These are phyloP conservation scores for Phenganax stokvisi DNA, from an alignment of 92 coral and sea anemone species.

Conservation along the genomic window DNA sequence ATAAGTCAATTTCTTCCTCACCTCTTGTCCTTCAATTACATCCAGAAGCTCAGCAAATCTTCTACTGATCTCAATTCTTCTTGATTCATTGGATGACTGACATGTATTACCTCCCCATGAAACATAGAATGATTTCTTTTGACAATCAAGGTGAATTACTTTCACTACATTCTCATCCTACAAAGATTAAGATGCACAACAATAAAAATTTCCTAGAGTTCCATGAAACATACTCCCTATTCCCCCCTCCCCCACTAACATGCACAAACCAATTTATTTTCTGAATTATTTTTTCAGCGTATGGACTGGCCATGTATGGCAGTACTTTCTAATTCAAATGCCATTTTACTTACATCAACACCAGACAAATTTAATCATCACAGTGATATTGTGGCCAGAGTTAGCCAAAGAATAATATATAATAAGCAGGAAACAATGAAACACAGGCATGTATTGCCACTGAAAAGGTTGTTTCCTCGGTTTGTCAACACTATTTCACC, in stretches of 20 bases:
- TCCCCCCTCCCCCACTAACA: not conserved
- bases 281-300: no score
- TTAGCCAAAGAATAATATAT: no score
- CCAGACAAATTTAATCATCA: no score
- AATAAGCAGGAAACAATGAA: no score
- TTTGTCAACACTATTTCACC: no score
- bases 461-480: no score
- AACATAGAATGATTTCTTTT: conserved; percentile 4
- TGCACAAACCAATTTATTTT: not conserved
- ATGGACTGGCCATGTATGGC: no score
- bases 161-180: conserved; percentile 24
- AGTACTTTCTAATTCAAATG: no score
- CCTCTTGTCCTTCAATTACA: conserved; percentile 68
- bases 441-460: no score
- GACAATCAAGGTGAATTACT: conserved; percentile 25
- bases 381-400: no score
- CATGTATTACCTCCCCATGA: conserved; percentile 28
- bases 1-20: not conserved
- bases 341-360: no score
- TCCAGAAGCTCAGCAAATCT: conserved; percentile 78
- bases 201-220: not conserved
- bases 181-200: not conserved
- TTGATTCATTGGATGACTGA: conserved; percentile 12
- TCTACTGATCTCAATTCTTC: conserved; percentile 66
- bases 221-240: not conserved